Percentiles rank a stretch among this genome's conserved stretches.
Evolutionary conservation across 2,888 invertebrate species (phyloP).

Genomic region (Dysmachus trigonus): DNA sequence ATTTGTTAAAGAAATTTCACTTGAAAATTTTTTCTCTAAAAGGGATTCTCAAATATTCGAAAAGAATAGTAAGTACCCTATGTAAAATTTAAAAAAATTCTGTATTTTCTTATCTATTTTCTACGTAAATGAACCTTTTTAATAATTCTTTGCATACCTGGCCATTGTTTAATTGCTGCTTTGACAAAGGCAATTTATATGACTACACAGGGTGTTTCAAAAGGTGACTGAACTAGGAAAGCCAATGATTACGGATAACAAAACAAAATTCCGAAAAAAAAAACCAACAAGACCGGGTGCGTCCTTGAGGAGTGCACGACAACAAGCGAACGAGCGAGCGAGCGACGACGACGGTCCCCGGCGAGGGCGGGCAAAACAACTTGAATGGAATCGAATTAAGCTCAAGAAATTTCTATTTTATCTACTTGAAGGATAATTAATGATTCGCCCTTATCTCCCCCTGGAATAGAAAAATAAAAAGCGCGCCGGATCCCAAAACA

Average conservation of each 20-base stretch:
- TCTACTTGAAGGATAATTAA: slow-evolving; percentile 53
- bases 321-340: no score
- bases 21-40: background rate
- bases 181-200: background rate
- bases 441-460: slow-evolving; percentile 53
- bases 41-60: background rate
- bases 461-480: slow-evolving; percentile 32
- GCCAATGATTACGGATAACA: background rate
- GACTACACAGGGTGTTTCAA: background rate
- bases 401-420: slow-evolving; percentile 51
- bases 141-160: background rate
- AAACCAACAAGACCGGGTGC: background rate
- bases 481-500: background rate
- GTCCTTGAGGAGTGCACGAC: background rate
- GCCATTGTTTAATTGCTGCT: background rate
- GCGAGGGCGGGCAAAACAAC: background rate
- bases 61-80: background rate
- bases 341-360: no score
- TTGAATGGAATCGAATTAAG: slow-evolving; percentile 42
- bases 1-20: no score
- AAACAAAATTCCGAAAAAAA: background rate
- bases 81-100: background rate
- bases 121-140: background rate
- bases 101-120: background rate
- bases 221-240: background rate